Percentiles rank a stretch among this genome's conserved stretches.
Conservation (phyloP, 2,888 invertebrate species). For the Lathronympha strigana region DNA sequence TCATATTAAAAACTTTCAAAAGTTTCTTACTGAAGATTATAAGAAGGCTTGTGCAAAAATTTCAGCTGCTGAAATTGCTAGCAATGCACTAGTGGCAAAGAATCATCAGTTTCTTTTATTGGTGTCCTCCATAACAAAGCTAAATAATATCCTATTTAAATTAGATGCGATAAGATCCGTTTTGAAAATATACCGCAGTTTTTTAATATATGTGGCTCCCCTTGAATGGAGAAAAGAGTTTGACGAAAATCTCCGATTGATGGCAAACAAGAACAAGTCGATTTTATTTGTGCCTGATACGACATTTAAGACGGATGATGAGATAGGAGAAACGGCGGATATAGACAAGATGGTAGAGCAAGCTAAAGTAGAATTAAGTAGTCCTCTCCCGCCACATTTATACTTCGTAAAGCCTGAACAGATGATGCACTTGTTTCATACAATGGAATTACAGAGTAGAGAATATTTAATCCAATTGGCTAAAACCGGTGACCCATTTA, state of each 20-base stretch:
- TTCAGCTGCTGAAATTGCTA: conserved; percentile 65
- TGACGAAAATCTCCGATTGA: conserved; percentile 64
- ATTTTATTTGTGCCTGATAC: conserved; percentile 72
- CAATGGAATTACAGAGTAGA: conserved; percentile 78
- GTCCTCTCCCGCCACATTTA: conserved; percentile 62
- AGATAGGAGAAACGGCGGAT: conserved; percentile 71
- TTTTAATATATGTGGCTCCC: conserved; percentile 74
- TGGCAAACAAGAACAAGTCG: conserved; percentile 59
- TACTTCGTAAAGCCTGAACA: conserved; percentile 69
- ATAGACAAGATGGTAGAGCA: conserved; percentile 73
- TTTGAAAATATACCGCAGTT: conserved; percentile 72
- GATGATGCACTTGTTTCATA: conserved; percentile 73
- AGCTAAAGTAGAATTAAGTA: conserved; percentile 66
- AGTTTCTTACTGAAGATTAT: conserved; percentile 77
- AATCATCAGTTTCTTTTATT: conserved; percentile 69
- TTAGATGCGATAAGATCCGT: conserved; percentile 71
- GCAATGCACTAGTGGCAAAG: conserved; percentile 63
- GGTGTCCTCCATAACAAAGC: conserved; percentile 63
- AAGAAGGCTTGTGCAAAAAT: conserved; percentile 72
- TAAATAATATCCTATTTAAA: conserved; percentile 75
- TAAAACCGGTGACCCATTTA: conserved; percentile 68
- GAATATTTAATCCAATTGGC: conserved; percentile 74
- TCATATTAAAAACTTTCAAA: conserved; percentile 75
- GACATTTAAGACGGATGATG: conserved; percentile 72
- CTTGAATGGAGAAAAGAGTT: conserved; percentile 71